Evolutionary conservation across 2,113 vertebrate species (phyloP).

Genomic region (Oryzias melastigma): DNA sequence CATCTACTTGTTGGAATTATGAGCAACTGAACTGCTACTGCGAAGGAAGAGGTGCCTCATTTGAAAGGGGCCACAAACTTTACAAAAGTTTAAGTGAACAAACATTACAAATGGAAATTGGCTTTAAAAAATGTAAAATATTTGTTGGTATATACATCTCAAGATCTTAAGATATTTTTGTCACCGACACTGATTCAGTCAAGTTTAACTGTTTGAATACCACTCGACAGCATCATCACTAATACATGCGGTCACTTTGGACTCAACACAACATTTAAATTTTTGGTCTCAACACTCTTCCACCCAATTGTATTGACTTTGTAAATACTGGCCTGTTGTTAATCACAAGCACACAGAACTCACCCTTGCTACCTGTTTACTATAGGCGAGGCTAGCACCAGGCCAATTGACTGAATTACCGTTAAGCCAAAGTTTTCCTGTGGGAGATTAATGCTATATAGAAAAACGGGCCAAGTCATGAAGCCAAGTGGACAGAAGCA

Average conservation of each 20-base stretch:
- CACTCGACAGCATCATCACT: slow-evolving; percentile 2
- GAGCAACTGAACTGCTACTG: slow-evolving; percentile 26
- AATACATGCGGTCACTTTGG: slow-evolving; percentile 5
- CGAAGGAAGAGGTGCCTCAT: neutral
- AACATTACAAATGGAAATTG: too few relatives aligned
- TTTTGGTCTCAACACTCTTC: slow-evolving; percentile 19
- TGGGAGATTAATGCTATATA: slow-evolving; percentile 39
- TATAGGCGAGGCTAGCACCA: slow-evolving; percentile 40
- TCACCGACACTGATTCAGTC: neutral
- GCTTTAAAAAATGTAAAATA: too few relatives aligned
- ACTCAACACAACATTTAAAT: slow-evolving; percentile 4
- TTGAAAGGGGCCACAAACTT: neutral
- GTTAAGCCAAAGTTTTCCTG: slow-evolving; percentile 38
- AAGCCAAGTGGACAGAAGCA: neutral
- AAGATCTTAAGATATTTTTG: neutral
- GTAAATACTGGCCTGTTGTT: slow-evolving; percentile 62
- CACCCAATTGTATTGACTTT: slow-evolving; percentile 49
- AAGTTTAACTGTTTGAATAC: neutral
- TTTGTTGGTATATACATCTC: too few relatives aligned
- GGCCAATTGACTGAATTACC: slow-evolving; percentile 37
- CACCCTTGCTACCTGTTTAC: slow-evolving; percentile 54
- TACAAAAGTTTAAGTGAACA: too few relatives aligned
- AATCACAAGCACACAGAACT: slow-evolving; percentile 34
- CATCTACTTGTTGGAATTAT: slow-evolving; percentile 20
- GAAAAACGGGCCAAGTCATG: slow-evolving; percentile 30